These are phyloP conservation scores for Lanius collurio DNA, from an alignment of 2,113 vertebrate species.

Conservation along the genomic window DNA sequence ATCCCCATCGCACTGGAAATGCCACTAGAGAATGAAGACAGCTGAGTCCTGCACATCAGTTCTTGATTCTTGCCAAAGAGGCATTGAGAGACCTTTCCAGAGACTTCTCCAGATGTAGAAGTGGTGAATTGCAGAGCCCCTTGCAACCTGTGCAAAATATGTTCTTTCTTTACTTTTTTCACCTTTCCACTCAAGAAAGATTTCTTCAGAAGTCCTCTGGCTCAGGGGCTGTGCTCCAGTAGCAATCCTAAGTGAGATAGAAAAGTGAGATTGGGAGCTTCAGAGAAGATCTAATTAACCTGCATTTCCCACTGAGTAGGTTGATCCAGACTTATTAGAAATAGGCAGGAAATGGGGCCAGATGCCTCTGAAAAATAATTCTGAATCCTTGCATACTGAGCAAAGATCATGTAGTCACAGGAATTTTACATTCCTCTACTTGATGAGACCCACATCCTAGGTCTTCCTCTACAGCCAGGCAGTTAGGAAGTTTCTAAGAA, in stretches of 20 bases:
- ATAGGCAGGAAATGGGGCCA: not conserved
- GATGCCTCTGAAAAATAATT: not conserved
- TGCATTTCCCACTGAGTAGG: not conserved
- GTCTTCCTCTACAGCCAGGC: not conserved
- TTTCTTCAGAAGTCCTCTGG: not conserved
- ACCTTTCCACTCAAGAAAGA: not conserved
- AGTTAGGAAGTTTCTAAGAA: not conserved
- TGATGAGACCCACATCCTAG: not conserved
- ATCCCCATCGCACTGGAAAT: not conserved
- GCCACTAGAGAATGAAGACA: not conserved
- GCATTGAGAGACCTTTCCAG: not conserved
- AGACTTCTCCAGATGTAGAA: not conserved
- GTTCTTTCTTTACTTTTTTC: not conserved
- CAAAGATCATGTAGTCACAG: not conserved
- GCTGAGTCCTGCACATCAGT: rapidly evolving
- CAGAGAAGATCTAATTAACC: not conserved
- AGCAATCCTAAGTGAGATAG: not conserved
- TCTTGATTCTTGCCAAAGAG: not conserved
- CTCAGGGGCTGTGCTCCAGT: not conserved
- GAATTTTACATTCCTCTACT: not conserved
- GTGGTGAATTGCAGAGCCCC: not conserved
- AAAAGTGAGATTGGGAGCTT: not conserved
- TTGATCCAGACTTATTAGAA: not conserved
- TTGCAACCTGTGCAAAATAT: not conserved
- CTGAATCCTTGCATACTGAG: not conserved